Base-by-base conservation (phyloP, 2,888 invertebrate species). In the Hypomecis punctinalis region DNA sequence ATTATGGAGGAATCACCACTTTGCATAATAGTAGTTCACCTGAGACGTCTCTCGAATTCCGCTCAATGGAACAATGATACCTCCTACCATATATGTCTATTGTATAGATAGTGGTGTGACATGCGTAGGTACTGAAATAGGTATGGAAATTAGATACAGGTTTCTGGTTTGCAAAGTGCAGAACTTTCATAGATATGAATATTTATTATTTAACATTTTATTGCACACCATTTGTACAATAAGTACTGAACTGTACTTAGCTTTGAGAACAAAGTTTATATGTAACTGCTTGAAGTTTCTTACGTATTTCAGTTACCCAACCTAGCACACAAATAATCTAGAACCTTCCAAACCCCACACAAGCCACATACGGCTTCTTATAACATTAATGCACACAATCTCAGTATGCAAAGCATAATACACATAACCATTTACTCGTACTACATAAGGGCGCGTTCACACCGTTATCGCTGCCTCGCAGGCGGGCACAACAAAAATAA, bases 401-500 rank as follows among this genome's bases (percentile, higher is more conserved):
- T 63, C 52, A 43, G 57, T 48, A 58, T 58, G 57, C 63, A 54
- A 58, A 62, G 40, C 56, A 46, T 37, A 42, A 47, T 45, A 61
- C 61, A 48, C 37, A 56, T 49, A 47, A 33, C 53, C 35, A 63
- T 36, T 0, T 54, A 6, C 13, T 11, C n/a, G 6, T 56, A 67
- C 23, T 56, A 69, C 66, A 69, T 72, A 72, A 70, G 72, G 72
- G 72, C 42, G 56, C 48, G 37, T 58, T 61, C 57, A 68, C 77
- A 81, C 85, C 74, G 78, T 91, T 91, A 91, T 91, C 91, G 80
- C 77, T 53, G 66, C 79, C 77, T 75, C 75, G 79, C 91, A 91
- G 90, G 82, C 89, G 84, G 82, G 86, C 85, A 80, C 86, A 81
- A 88, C 89, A 89, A 90, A 90, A 90, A 90, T 89, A 89, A 85